These are phyloP conservation scores for Meliscaeva auricollis DNA, from an alignment of 2,888 invertebrate genomes.

Conservation along the genomic window DNA sequence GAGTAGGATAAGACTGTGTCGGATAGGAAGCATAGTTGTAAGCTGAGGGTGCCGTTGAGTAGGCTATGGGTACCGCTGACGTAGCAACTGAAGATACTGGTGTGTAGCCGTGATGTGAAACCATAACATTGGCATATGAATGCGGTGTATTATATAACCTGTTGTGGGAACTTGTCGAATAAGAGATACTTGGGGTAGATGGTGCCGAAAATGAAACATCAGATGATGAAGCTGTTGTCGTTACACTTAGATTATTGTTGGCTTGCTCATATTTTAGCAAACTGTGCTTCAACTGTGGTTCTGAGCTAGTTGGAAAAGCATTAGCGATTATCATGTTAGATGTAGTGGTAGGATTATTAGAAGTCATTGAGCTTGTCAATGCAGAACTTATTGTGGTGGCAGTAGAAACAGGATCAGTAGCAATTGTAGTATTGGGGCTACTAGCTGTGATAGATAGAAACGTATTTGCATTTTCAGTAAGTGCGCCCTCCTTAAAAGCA, in stretches of 20 bases:
- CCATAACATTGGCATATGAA: slow-evolving; percentile 65
- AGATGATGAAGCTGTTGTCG: slow-evolving; percentile 53
- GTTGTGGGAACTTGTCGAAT: slow-evolving; percentile 54
- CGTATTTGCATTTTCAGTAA: slow-evolving; percentile 64
- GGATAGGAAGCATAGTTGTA: slow-evolving; percentile 75
- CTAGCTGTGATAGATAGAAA: slow-evolving; percentile 54
- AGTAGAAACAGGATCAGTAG: slow-evolving; percentile 41
- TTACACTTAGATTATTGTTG: slow-evolving; percentile 50
- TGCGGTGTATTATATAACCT: slow-evolving; percentile 66
- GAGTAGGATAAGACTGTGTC: slow-evolving; percentile 61
- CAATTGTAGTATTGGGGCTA: slow-evolving; percentile 76
- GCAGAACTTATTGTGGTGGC: slow-evolving; percentile 76
- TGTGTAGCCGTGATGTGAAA: slow-evolving; percentile 63
- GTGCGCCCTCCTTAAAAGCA: slow-evolving; percentile 70
- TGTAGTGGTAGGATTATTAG: slow-evolving; percentile 38
- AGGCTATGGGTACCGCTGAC: slow-evolving; percentile 77
- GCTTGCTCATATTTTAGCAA: slow-evolving; percentile 59
- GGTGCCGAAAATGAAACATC: slow-evolving; percentile 47
- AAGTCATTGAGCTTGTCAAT: slow-evolving; percentile 53
- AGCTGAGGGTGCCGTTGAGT: slow-evolving; percentile 74
- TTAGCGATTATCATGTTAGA: slow-evolving; percentile 38
- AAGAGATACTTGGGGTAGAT: slow-evolving; percentile 65
- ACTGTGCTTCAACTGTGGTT: slow-evolving; percentile 49
- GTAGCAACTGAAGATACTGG: slow-evolving; percentile 77
- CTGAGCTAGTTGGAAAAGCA: slow-evolving; percentile 32